Conservation (phyloP, 37 sponge, comb jelly and placozoan species). For the Spongilla lacustris region DNA sequence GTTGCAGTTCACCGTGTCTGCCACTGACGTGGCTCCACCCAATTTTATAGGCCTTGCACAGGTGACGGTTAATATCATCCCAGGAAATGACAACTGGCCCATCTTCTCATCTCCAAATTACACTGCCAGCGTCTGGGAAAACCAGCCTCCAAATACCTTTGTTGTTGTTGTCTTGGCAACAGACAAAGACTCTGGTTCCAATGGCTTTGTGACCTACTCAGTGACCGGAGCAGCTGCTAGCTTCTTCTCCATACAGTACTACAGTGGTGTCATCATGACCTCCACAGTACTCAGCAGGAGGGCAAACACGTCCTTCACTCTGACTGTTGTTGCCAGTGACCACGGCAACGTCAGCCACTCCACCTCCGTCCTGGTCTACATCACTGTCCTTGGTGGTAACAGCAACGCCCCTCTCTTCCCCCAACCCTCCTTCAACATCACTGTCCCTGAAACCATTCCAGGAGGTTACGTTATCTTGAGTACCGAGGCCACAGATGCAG, state of each 20-base stretch:
- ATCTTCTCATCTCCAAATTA: conserved; percentile 17
- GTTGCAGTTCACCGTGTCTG: conserved; percentile 52
- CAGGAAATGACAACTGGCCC: conserved; percentile 73
- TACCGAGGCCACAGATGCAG: conserved; percentile 52
- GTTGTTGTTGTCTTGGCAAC: conserved; percentile 52
- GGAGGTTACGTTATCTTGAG: conserved; percentile 14
- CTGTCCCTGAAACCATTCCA: conserved; percentile 14
- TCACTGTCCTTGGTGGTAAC: conserved; percentile 71
- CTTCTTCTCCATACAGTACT: conserved; percentile 28
- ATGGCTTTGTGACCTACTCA: conserved; percentile 47
- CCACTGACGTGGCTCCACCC: conserved; percentile 38
- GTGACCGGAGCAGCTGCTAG: conserved; percentile 8
- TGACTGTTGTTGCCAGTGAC: conserved; percentile 70
- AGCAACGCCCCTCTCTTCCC: conserved; percentile 72
- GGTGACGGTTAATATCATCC: conserved; percentile 42
- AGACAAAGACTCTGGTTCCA: conserved; percentile 63
- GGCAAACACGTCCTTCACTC: conserved; percentile 27
- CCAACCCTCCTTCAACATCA: conserved; percentile 16
- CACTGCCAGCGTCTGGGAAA: conserved; percentile 43
- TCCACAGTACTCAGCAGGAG: conserved; percentile 52
- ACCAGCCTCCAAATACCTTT: conserved; percentile 17
- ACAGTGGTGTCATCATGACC: conserved; percentile 50
- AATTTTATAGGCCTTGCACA: conserved; percentile 13
- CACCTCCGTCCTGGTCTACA: conserved; percentile 25
- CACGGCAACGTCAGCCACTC: conserved; percentile 43